These are phyloP conservation scores for Pelecanoides urinatrix DNA, from an alignment of 2,113 vertebrate genomes.

Conservation along the genomic window DNA sequence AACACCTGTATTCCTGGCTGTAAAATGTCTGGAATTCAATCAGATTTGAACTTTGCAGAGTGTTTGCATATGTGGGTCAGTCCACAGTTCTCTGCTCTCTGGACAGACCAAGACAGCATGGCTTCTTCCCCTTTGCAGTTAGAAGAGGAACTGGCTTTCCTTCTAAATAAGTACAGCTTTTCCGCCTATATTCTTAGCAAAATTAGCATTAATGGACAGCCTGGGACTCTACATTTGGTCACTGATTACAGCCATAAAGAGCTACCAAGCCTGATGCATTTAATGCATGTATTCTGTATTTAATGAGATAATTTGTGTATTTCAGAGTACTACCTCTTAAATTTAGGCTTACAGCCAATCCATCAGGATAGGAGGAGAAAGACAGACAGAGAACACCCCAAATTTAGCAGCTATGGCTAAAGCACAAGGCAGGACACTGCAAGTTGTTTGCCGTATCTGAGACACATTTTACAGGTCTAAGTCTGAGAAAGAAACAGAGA, in stretches of 20 bases:
- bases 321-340: neutral
- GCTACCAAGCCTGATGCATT: neutral
- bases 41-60: neutral
- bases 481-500: neutral
- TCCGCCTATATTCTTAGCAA: neutral
- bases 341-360: neutral
- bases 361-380: neutral
- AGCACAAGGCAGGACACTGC: neutral
- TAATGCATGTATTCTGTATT: neutral
- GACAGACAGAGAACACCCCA: neutral
- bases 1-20: neutral
- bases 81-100: neutral
- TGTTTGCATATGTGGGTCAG: neutral
- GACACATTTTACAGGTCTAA: neutral
- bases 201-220: neutral
- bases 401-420: neutral
- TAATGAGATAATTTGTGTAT: neutral
- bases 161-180: neutral
- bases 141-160: neutral
- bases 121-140: neutral
- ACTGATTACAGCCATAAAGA: neutral
- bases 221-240: neutral
- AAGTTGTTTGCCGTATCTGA: neutral
- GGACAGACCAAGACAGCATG: neutral
- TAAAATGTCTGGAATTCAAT: slow-evolving; percentile 14